phyloP scores from a whole-genome alignment of 1,140 invertebrate genomes.

The Drosophila nigrodunni region DNA sequence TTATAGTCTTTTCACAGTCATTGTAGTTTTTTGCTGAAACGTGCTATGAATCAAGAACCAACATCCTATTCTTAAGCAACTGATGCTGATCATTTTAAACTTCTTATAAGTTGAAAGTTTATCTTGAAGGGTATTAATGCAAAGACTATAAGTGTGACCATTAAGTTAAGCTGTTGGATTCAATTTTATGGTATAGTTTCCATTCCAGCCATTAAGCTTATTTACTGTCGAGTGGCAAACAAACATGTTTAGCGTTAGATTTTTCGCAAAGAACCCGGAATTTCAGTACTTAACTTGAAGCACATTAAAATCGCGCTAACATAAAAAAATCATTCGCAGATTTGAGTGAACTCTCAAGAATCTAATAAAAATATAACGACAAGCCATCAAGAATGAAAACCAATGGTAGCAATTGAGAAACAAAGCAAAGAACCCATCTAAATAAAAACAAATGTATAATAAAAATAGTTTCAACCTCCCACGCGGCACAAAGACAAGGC shows the following conservation, averaged over 20 bases:
- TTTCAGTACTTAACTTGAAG: slow-evolving; percentile 61
- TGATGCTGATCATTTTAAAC: not conserved
- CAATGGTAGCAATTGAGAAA: slow-evolving; percentile 29
- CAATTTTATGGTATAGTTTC: slow-evolving; percentile 20
- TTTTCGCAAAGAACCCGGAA: slow-evolving; percentile 63
- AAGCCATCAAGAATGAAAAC: slow-evolving; percentile 30
- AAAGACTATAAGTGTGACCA: not conserved
- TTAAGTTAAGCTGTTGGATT: not conserved
- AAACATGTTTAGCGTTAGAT: slow-evolving; percentile 32
- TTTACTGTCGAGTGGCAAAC: slow-evolving; percentile 36
- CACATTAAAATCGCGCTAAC: slow-evolving; percentile 55
- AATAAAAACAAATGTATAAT: slow-evolving; percentile 35
- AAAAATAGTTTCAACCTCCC: slow-evolving; percentile 41
- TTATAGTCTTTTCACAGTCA: slow-evolving; percentile 6
- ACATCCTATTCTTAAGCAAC: not conserved
- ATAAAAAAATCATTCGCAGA: slow-evolving; percentile 52
- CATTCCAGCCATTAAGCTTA: slow-evolving; percentile 37
- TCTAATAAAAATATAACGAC: slow-evolving; percentile 60
- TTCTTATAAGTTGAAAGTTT: not conserved
- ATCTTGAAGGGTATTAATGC: slow-evolving; percentile 3
- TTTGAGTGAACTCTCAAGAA: slow-evolving; percentile 65
- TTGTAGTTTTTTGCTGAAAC: slow-evolving; percentile 8
- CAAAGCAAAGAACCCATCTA: slow-evolving; percentile 44
- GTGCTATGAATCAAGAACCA: slow-evolving; percentile 4
- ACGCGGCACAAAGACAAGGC: slow-evolving; percentile 30